Conservation (phyloP, 1,140 invertebrate genomes). For the Diprion similis region DNA sequence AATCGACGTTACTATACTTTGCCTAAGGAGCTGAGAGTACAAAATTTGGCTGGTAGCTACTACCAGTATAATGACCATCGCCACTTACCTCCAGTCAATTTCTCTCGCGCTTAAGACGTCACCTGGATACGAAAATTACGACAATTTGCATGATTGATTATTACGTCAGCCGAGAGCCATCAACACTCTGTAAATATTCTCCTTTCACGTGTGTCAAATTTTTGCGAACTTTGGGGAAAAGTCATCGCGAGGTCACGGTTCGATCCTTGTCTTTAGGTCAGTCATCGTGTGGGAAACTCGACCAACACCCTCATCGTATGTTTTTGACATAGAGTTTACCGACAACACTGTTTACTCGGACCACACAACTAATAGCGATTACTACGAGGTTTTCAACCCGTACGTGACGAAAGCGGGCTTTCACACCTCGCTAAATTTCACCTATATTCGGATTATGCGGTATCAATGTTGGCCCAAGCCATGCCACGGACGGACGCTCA, state of each 20-base stretch:
- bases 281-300: no score
- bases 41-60: background rate
- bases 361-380: no score
- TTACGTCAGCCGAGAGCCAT: background rate
- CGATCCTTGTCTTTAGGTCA: no score
- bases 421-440: background rate
- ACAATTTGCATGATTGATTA: slow-evolving; percentile 8
- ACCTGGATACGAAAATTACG: background rate
- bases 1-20: background rate
- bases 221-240: no score
- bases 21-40: background rate
- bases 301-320: no score
- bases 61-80: slow-evolving; percentile 1
- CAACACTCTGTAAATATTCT: background rate
- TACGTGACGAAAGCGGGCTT: background rate
- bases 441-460: background rate
- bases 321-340: no score
- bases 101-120: background rate
- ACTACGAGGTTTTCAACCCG: no score
- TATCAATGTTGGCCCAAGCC: slow-evolving; percentile 40
- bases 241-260: no score
- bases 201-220: no score
- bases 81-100: slow-evolving; percentile 1
- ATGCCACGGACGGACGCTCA: slow-evolving; percentile 25
- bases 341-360: no score